A percentile compares a stretch with the other conserved stretches of the same genome.
These are phyloP conservation scores for Globodera rostochiensis DNA, from an alignment of 1,140 invertebrate species.

Conservation along the genomic window DNA sequence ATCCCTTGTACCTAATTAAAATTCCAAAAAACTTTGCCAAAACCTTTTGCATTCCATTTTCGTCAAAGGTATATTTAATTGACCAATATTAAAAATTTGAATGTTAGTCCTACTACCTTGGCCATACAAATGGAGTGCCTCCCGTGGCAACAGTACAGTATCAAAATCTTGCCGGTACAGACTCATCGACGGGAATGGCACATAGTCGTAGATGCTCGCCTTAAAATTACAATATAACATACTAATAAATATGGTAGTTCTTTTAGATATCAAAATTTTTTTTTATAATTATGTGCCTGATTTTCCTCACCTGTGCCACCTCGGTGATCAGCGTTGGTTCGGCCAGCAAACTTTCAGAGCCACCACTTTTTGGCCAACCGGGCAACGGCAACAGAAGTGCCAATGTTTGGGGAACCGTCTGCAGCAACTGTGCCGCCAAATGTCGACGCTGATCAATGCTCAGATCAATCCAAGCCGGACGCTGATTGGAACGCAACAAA, in stretches of 20 bases:
- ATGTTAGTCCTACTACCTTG: not conserved
- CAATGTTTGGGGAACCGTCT: constrained; percentile 2
- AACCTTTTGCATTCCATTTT: not conserved
- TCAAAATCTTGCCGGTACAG: constrained; percentile 23
- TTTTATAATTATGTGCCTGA: not conserved
- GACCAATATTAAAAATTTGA: not conserved
- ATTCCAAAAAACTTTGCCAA: no score
- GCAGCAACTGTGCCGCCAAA: constrained; percentile 3
- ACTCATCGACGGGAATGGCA: constrained; percentile 29
- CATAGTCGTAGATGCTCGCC: constrained; percentile 8
- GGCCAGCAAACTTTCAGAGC: constrained; percentile 13
- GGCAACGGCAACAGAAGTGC: constrained; percentile 11
- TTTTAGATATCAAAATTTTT: not conserved
- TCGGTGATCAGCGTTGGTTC: constrained; percentile 24
- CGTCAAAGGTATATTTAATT: not conserved
- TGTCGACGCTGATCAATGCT: not conserved
- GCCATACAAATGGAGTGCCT: constrained; percentile 11
- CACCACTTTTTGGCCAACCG: constrained; percentile 1
- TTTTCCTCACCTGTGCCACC: constrained; percentile 10
- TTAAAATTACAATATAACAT: not conserved
- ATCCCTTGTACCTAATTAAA: not conserved
- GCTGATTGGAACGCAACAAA: constrained; percentile 19
- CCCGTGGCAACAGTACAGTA: constrained; percentile 16
- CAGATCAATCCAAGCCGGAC: constrained; percentile 15
- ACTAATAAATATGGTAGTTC: not conserved